Base-by-base conservation (phyloP, 2,888 invertebrate species). In the Drosophila neonasuta region DNA sequence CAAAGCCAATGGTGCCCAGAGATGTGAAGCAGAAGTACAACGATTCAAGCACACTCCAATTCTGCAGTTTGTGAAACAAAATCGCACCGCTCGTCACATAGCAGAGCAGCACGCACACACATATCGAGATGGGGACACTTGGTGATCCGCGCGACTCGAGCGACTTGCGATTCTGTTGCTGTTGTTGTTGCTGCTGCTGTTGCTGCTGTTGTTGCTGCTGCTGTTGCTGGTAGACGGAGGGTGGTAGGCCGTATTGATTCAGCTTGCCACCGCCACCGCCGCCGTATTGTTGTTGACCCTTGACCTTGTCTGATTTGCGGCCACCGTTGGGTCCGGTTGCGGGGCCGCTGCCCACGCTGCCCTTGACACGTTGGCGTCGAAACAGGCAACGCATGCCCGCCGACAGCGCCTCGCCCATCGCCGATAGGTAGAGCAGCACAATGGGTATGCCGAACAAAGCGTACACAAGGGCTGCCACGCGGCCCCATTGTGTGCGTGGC, bases 11-110 rank as follows among this genome's bases (percentile, higher is more conserved):
- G 10, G 96, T 96, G 24, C 96, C 95, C 70, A 94, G 91, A 68
- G 94, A 95, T 15, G 95, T 95, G 90, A 96, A 95, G 81, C 95
- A 95, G 89, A 96, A 96, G 89, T 95, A 95, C 68, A 95, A 93
- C 34, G 97, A 97, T 88, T 98, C 98, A 56, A 98, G 92, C 42
- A 96, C 93, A 67, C 94, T 95, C 99, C 99, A 99, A 77, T 94
- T 94, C 90, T 99, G 99, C 89, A 98, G 95, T 57, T 95, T 93
- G 68, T 96, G 95, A 91, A 99, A 99, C 74, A 99, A 93, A 66
- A 96, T 92, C 1, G 98, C 96, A 11, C 99, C 99, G 36, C 96
- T 94, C 64, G 95, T 95, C 84, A 99, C 94, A 91, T 99, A 99
- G 76, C 95, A 93, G 50, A 96, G 92, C 85, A 99, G 94, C 45